Percentiles rank a stretch among this genome's conserved stretches.
Evolutionary conservation across 1,140 invertebrate genomes (phyloP).

Genomic region (Homalodisca vitripennis): DNA sequence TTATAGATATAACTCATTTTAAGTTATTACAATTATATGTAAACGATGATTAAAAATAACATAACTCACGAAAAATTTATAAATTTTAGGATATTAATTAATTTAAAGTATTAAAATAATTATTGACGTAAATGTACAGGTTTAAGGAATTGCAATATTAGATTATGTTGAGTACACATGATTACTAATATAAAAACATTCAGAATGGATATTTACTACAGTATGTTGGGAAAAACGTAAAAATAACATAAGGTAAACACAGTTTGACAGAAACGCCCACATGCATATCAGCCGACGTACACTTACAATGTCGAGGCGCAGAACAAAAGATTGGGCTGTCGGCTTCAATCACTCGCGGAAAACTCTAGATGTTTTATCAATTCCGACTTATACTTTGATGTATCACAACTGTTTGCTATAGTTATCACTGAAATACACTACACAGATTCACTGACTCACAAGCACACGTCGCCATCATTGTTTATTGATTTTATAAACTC

Average conservation of each 20-base stretch:
- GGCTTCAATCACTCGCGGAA: neutral
- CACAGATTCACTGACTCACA: neutral
- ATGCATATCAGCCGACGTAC: constrained; percentile 13
- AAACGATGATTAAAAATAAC: too few species aligned
- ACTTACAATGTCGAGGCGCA: neutral
- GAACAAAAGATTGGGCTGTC: neutral
- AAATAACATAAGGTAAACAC: constrained; percentile 19
- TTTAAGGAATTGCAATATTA: neutral
- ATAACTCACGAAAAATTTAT: too few species aligned
- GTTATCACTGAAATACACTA: neutral
- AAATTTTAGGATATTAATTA: too few species aligned
- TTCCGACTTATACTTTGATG: neutral
- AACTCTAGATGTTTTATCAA: neutral
- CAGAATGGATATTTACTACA: neutral
- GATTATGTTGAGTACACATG: neutral
- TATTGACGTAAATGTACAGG: neutral
- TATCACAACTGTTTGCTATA: neutral
- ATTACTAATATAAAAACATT: neutral
- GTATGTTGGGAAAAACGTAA: neutral
- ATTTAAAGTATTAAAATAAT: neutral
- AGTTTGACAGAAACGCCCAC: constrained; percentile 38
- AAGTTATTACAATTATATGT: too few species aligned
- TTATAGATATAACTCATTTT: too few species aligned
- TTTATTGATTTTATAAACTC: constrained; percentile 34
- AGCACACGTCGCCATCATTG: constrained; percentile 34